Evolutionary conservation across 2,888 invertebrate genomes (phyloP).

Genomic region (Abscondita cerata): DNA sequence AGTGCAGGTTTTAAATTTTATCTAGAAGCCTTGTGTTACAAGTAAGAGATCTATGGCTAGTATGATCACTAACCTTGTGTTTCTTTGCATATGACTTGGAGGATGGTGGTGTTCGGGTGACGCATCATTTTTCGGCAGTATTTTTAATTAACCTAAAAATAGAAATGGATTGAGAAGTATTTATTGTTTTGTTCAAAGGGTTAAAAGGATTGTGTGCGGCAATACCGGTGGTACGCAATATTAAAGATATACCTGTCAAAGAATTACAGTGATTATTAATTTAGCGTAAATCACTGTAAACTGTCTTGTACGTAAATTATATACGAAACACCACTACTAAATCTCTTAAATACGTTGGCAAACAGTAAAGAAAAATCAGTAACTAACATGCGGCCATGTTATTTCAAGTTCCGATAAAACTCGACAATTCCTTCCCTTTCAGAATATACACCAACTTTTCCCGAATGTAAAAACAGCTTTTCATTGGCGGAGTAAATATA

Average conservation of each 20-base stretch:
- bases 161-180: conserved; percentile 1
- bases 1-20: conserved; percentile 19
- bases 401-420: conserved; percentile 50
- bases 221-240: conserved; percentile 27
- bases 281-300: conserved; percentile 15
- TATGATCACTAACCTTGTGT: conserved; percentile 63
- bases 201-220: conserved; percentile 22
- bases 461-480: conserved; percentile 3
- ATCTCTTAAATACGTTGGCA: conserved; percentile 67
- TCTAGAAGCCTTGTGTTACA: neutral
- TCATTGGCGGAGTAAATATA: conserved; percentile 1
- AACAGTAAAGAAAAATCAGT: conserved; percentile 81
- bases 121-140: conserved; percentile 52
- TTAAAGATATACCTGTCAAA: conserved; percentile 19
- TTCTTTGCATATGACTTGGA: conserved; percentile 71
- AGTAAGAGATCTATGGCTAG: too few species aligned
- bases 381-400: conserved; percentile 89
- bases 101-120: conserved; percentile 69
- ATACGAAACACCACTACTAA: conserved; percentile 62
- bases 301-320: conserved; percentile 41
- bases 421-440: conserved; percentile 5
- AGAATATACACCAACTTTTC: too few species aligned
- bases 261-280: conserved; percentile 17
- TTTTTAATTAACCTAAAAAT: conserved; percentile 20
- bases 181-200: conserved; percentile 1